phyloP scores from a whole-genome alignment of 1,140 invertebrate species.

The Aplysia californica region DNA sequence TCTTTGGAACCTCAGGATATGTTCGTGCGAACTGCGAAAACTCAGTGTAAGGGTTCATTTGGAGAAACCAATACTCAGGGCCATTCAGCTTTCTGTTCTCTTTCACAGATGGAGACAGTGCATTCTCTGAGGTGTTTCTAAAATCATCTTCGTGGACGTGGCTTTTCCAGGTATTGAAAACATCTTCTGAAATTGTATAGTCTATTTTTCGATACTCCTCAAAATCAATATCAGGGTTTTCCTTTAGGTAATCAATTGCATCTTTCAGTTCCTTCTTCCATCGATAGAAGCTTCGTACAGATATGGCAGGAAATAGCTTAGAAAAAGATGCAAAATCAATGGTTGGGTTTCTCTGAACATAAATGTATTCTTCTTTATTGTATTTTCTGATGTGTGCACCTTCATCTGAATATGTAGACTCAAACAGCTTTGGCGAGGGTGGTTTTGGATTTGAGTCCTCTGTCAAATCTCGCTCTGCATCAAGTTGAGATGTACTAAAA shows the following conservation, averaged over 20 bases:
- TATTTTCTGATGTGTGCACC: not conserved
- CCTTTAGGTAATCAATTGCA: slow-evolving; percentile 21
- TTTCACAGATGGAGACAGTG: not conserved
- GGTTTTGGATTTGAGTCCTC: not conserved
- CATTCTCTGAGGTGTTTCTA: not conserved
- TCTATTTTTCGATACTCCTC: slow-evolving; percentile 4
- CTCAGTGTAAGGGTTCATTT: slow-evolving; percentile 38
- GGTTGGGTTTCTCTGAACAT: slow-evolving; percentile 32
- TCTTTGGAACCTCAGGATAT: slow-evolving; percentile 28
- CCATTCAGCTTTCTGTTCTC: slow-evolving; percentile 22
- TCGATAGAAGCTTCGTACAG: slow-evolving; percentile 38
- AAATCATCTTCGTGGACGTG: slow-evolving; percentile 15
- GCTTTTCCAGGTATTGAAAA: slow-evolving; percentile 32
- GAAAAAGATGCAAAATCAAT: slow-evolving; percentile 33
- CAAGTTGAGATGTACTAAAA: no score
- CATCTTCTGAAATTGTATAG: slow-evolving; percentile 25
- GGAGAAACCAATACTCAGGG: slow-evolving; percentile 31
- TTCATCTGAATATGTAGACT: no score
- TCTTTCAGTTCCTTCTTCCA: slow-evolving; percentile 35
- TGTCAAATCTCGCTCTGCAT: not conserved
- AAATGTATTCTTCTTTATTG: slow-evolving; percentile 19
- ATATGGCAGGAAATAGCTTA: slow-evolving; percentile 29
- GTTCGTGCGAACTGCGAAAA: slow-evolving; percentile 28
- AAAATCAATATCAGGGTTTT: slow-evolving; percentile 20
- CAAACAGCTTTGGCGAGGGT: not conserved